Evolutionary conservation across 2,888 invertebrate species (phyloP), one percentile per base, ranked within the genome.

Genomic region (Melitaea athalia): DNA sequence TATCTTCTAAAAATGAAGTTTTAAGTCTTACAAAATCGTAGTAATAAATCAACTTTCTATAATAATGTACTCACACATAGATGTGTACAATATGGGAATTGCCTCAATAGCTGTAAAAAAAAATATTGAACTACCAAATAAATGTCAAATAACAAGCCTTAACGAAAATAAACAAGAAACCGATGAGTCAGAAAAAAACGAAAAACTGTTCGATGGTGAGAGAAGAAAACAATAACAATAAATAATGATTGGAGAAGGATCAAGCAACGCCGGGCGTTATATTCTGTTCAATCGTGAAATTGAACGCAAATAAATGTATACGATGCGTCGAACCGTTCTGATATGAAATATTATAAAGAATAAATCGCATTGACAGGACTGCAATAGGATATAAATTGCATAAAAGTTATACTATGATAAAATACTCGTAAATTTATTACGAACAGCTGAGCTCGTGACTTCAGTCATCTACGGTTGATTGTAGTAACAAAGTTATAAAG

Each of bases 181-280:
- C 53, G 45, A 38, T 17, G 50, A 53, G 33, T 53, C 47, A 45
- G 60, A 60, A 45, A 52, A 24, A n/a, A 42, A 59, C 71, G 66
- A 76, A 77, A 76, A 74, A 76, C 74, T 70, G 74, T 69, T 68
- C 74, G 72, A 76, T 59, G 59, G 64, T 69, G 70, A 72, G 71
- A 74, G 73, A 83, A 84, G 24, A 85, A 78, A 80, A 81, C 86
- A 81, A 84, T 88, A 87, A 88, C 84, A 80, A 85, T 89, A 89
- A 88, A 86, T 89, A 85, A 88, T 86, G 86, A 85, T 33, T 84
- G 80, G 72, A 69, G 73, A 74, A 77, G 69, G 66, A 69, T 71
- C 71, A 61, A 64, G 55, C 50, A 61, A 55, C 61, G 43, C 59
- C 33, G 42, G 42, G 31, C 49, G 42, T 49, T 45, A 53, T 69